Percentiles rank a stretch among this genome's conserved stretches.
phyloP scores from a whole-genome alignment of 2,888 invertebrate genomes.

The Leuctra nigra region DNA sequence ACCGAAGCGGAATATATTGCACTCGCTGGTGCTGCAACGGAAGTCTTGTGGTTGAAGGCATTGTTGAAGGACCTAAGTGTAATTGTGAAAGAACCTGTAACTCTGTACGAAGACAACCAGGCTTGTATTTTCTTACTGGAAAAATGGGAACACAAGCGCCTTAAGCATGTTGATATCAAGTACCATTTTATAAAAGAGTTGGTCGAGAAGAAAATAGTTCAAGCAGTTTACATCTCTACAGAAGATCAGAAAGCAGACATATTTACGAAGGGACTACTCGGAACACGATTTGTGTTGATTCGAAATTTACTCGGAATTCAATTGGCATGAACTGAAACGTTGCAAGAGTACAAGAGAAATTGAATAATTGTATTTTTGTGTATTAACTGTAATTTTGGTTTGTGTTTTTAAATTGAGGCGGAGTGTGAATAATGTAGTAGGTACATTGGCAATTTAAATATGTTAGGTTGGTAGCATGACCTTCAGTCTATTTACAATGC shows the following conservation, averaged over 20 bases:
- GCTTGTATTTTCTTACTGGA: slow-evolving; percentile 29
- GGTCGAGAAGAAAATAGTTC: slow-evolving; percentile 19
- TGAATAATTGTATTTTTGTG: too few species aligned
- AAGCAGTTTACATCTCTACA: slow-evolving; percentile 27
- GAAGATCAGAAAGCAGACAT: slow-evolving; percentile 30
- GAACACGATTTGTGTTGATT: slow-evolving; percentile 4
- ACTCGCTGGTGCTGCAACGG: slow-evolving; percentile 31
- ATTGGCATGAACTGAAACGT: too few species aligned
- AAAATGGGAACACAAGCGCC: slow-evolving; percentile 13
- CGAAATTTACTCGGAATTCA: neutral
- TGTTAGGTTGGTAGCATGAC: too few species aligned
- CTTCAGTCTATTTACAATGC: too few species aligned
- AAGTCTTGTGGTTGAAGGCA: slow-evolving; percentile 33
- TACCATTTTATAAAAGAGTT: slow-evolving; percentile 19
- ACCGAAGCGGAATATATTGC: slow-evolving; percentile 37
- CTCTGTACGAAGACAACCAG: slow-evolving; percentile 31
- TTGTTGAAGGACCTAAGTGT: slow-evolving; percentile 31
- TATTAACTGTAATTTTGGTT: too few species aligned
- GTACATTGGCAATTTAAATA: too few species aligned
- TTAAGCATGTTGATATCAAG: slow-evolving; percentile 31
- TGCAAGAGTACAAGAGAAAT: too few species aligned
- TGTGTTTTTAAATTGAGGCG: too few species aligned
- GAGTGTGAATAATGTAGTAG: too few species aligned
- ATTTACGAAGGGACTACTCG: slow-evolving; percentile 21
- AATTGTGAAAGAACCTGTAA: slow-evolving; percentile 5